Conservation (phyloP, 2,888 invertebrate species). For the Caenorhabditis sinica region DNA sequence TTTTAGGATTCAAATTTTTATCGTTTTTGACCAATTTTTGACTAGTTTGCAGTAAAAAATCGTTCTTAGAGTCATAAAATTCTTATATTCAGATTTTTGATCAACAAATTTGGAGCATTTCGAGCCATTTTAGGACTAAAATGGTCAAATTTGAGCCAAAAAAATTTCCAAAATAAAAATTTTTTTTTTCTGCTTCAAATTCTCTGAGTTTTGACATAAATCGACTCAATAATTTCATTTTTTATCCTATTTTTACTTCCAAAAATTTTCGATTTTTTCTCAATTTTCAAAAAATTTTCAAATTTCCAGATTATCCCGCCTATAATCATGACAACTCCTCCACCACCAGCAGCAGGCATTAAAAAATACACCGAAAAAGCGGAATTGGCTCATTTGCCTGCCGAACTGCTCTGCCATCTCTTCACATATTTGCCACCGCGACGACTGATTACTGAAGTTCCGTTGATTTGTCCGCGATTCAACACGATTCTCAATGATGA, state of each 20-base stretch:
- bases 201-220: background rate
- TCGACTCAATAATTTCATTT: background rate
- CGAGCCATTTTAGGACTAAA: background rate
- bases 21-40: too few relatives aligned
- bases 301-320: background rate
- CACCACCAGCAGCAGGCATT: too few relatives aligned
- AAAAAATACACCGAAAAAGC: background rate
- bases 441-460: conserved; percentile 44
- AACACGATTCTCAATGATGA: conserved; percentile 55
- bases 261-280: background rate
- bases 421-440: conserved; percentile 43
- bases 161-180: background rate
- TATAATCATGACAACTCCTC: too few relatives aligned
- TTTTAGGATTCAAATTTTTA: too few relatives aligned
- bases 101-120: too few relatives aligned
- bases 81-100: too few relatives aligned
- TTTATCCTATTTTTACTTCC: background rate
- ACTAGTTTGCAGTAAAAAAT: too few relatives aligned
- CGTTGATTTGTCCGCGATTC: conserved; percentile 63
- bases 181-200: background rate
- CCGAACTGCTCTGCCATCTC: conserved; percentile 44
- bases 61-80: too few relatives aligned
- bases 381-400: conserved; percentile 16
- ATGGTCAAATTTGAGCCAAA: background rate
- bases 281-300: background rate